A percentile compares a stretch with the other conserved stretches of the same genome.
phyloP scores from a whole-genome alignment of 2,113 vertebrate genomes.

The human (Homo sapiens) region GRCh38 chr22:33208001-33208500 shows the following conservation, averaged over 20 bases:
- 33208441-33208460: not conserved
- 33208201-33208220: not conserved
- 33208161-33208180: not conserved
- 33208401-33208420: not conserved
- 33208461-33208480: not conserved
- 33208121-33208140: not conserved
- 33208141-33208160: not conserved
- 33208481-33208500: not conserved
- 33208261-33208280: not conserved
- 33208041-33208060: not conserved
- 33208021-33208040: not conserved
- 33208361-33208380: not conserved
- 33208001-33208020: not conserved
- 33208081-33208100: not conserved
- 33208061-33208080: accelerated
- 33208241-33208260: not conserved
- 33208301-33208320: not conserved
- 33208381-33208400: not conserved
- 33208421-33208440: not conserved
- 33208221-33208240: not conserved
- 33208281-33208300: not conserved
- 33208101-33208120: no score
- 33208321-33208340: not conserved
- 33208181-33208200: not conserved
- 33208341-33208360: not conserved